Evolutionary conservation across 2,113 vertebrate genomes (phyloP), one percentile per base, ranked within the genome.

Genomic region (Spea bombifrons): DNA sequence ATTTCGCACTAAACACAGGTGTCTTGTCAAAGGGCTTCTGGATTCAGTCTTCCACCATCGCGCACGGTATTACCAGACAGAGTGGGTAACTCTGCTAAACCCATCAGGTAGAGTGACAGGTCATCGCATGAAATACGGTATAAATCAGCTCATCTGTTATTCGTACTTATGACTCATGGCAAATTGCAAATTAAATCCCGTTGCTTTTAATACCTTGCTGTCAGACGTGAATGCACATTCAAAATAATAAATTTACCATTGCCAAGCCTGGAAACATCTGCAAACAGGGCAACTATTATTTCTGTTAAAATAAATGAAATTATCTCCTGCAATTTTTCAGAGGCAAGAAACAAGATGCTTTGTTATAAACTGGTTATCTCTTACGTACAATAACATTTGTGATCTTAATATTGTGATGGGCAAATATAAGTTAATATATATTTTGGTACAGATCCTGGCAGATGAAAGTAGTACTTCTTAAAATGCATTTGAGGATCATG

Each of bases 151-250:
- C 71, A 80, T 80, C 61, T 80, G 50, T 73, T 73, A 73, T 80
- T 80, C 70, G 44, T 80, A 80, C 71, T 80, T 80, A 72, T 80
- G 77, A 80, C 73, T 80, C 77, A 80, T 80, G 76, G 77, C 44
- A 17, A 80, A 80, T 66, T 73, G 71, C 64, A 80, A 80, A 73
- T 80, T 73, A 67, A 80, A 80, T 80, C n/a, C 71, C 30, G 77
- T 66, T 73, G 64, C 77, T 73, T 80, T 80, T 67, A 80, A 80
- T 80, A 80, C 71, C 71, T 72, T 69, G 53, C 69, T 79, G 77
- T 67, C 77, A 79, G 70, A 80, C 59, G 63, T n/a, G 63, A 73
- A 66, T 66, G 16, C 48, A 9, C 9, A 5, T 67, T 47, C 70
- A 80, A 72, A 30, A 73, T 73, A 57, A 73, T 59, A 67, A 44